A percentile compares a stretch with the other conserved stretches of the same genome.
Evolutionary conservation across 2,797 vertebrate species (phyloP).

Genomic region (Mus caroli): DNA sequence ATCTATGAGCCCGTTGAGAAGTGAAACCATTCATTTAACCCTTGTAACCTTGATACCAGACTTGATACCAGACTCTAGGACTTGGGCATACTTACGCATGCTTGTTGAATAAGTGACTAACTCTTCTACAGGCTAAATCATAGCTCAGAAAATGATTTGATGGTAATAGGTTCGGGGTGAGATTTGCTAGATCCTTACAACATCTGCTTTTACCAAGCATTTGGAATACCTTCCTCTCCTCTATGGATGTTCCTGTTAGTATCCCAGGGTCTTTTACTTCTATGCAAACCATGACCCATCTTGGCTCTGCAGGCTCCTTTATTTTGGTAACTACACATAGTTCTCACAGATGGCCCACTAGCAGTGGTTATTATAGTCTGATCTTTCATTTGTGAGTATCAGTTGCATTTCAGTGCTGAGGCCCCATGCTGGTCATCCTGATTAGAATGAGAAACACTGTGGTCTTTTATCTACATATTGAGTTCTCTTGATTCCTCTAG

Average conservation of each 20-base stretch:
- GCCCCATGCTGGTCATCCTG: background rate
- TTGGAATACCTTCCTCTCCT: background rate
- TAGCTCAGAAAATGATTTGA: background rate
- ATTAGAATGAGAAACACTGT: background rate
- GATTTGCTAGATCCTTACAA: background rate
- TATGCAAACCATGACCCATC: background rate
- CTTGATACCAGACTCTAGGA: background rate
- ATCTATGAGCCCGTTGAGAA: background rate
- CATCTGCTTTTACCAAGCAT: background rate
- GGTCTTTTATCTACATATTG: slow-evolving; percentile 17
- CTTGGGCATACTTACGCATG: background rate
- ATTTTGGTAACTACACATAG: background rate
- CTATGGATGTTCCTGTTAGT: background rate
- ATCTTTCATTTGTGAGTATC: slow-evolving; percentile 25
- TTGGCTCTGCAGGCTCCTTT: background rate
- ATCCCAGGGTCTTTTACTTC: background rate
- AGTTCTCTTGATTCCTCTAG: slow-evolving; percentile 3
- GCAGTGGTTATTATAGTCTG: background rate
- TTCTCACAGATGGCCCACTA: background rate
- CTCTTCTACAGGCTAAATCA: background rate
- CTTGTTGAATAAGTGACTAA: background rate
- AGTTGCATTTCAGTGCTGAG: background rate
- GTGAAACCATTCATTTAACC: background rate
- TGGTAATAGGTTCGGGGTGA: background rate
- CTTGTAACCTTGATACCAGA: background rate